phyloP scores from a whole-genome alignment of 2,797 vertebrate species.

The Sebastes trivittatus region DNA sequence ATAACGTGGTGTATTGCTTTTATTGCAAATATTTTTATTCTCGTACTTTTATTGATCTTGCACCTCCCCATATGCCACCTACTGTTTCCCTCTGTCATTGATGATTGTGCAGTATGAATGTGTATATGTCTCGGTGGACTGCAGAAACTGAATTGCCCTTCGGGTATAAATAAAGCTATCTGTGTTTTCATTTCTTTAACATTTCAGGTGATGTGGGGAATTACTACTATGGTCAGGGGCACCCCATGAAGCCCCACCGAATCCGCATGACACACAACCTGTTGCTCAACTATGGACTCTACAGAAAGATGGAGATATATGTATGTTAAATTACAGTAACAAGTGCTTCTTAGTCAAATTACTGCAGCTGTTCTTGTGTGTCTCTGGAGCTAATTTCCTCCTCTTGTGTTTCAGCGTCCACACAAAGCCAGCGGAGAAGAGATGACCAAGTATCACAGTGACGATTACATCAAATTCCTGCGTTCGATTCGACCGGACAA shows the following conservation, averaged over 20 bases:
- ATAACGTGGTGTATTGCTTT: no score
- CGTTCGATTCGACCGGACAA: conserved; percentile 98
- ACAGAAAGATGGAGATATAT: conserved; percentile 99
- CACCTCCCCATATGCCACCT: no score
- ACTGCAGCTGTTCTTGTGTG: not conserved
- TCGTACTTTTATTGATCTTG: no score
- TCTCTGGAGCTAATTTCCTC: not conserved
- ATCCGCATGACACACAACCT: conserved; percentile 98
- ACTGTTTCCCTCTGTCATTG: no score
- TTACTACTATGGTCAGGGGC: conserved; percentile 96
- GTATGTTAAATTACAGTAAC: conserved; percentile 76
- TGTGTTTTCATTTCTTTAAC: not conserved
- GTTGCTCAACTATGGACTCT: conserved; percentile 95
- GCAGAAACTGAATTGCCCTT: no score
- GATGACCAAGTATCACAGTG: conserved; percentile 99
- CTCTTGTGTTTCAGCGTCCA: conserved; percentile 85
- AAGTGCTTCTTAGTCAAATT: not conserved
- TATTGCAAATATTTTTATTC: no score
- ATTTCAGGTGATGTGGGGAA: conserved; percentile 93
- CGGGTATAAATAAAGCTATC: no score
- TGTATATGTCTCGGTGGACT: no score
- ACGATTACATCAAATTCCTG: conserved; percentile 98
- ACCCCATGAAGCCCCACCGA: conserved; percentile 96
- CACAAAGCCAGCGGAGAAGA: conserved; percentile 98
- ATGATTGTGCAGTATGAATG: no score